Evolutionary conservation across 2,113 vertebrate genomes (phyloP).

Genomic region (Microcebus tavaratra): DNA sequence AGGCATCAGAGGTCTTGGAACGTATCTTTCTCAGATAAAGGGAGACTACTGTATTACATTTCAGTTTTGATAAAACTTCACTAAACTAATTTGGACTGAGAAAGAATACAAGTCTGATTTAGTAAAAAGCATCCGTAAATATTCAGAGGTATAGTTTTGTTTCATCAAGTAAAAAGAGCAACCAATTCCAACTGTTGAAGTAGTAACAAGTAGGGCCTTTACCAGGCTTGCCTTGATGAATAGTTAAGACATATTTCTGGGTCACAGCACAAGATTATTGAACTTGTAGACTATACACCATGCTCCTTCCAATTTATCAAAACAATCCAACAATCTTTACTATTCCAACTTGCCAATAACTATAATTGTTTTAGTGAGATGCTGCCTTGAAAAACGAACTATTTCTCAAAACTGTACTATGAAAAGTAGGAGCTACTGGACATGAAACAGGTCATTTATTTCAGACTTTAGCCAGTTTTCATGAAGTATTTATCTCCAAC

Average conservation of each 20-base stretch:
- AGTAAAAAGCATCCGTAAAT: constrained; percentile 44
- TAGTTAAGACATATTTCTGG: constrained; percentile 1
- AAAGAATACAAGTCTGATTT: constrained; percentile 35
- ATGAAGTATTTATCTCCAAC: not conserved
- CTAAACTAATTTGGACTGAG: not conserved
- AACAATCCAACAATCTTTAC: not conserved
- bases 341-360: not conserved
- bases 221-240: not conserved
- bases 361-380: not conserved
- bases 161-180: constrained; percentile 55
- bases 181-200: constrained; percentile 37
- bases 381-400: constrained; percentile 18
- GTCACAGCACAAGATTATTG: not conserved
- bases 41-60: not conserved
- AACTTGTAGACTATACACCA: constrained; percentile 21
- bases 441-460: not conserved
- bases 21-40: not conserved
- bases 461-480: constrained; percentile 29
- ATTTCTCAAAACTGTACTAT: not conserved
- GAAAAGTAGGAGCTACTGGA: not conserved
- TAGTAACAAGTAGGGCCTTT: constrained; percentile 26
- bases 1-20: not conserved
- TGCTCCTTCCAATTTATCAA: not conserved
- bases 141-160: constrained; percentile 64
- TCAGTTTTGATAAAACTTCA: not conserved